phyloP scores from a whole-genome alignment of 35 echinoderm and acorn worm genomes.

The Strongylocentrotus purpuratus region DNA sequence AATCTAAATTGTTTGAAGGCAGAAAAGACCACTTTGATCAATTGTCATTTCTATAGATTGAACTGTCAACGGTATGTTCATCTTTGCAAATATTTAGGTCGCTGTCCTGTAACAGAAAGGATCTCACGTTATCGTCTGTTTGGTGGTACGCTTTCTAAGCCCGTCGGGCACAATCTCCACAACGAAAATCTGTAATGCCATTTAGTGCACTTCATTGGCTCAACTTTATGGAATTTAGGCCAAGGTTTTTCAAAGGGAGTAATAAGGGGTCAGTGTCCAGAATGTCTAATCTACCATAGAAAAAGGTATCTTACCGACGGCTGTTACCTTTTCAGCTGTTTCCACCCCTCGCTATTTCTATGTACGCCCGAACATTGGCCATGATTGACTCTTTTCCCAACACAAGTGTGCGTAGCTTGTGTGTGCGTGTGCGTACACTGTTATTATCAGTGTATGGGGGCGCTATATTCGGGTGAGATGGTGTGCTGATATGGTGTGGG shows the following conservation, averaged over 20 bases:
- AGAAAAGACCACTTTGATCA: neutral
- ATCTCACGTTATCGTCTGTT: neutral
- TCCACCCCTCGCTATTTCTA: neutral
- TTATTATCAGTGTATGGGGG: neutral
- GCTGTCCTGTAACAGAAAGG: neutral
- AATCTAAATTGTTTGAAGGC: neutral
- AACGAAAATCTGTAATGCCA: neutral
- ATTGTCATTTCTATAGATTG: neutral
- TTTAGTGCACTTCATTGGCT: constrained; percentile 42
- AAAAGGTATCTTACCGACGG: neutral
- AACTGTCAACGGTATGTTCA: neutral
- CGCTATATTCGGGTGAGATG: constrained; percentile 22
- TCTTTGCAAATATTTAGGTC: neutral
- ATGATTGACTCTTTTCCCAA: neutral
- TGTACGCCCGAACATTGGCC: neutral
- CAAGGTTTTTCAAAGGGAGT: constrained; percentile 35
- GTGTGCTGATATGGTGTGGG: constrained; percentile 14
- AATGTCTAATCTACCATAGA: constrained; percentile 3
- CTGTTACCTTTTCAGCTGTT: constrained; percentile 27
- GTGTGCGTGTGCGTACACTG: neutral
- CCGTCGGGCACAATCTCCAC: constrained; percentile 22
- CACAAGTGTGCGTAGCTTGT: neutral
- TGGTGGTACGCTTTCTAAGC: neutral
- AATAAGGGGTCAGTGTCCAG: constrained; percentile 48
- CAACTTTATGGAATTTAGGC: constrained; percentile 53